These are phyloP conservation scores for Magallana gigas DNA, from an alignment of 1,140 invertebrate species.

Conservation along the genomic window DNA sequence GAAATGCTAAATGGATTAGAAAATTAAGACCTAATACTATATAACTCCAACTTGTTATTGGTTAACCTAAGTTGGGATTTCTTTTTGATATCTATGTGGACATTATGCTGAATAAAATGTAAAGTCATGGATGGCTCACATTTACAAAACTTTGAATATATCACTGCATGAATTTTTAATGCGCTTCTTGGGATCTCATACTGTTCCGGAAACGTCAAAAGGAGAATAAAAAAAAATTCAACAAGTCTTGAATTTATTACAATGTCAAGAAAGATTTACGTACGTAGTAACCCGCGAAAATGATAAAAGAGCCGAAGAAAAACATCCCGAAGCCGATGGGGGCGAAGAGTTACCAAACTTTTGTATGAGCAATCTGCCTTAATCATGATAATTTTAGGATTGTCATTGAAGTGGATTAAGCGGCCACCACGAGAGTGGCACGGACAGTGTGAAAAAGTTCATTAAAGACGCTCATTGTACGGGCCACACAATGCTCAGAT, in stretches of 20 bases:
- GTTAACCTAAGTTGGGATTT: background rate
- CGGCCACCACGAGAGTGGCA: conserved; percentile 6
- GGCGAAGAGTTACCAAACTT: background rate
- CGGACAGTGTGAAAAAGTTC: conserved; percentile 24
- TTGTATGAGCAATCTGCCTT: background rate
- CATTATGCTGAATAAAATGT: conserved; percentile 20
- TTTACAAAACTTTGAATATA: conserved; percentile 19
- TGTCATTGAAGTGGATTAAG: background rate
- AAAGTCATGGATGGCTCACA: conserved; percentile 14
- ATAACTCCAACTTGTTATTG: background rate
- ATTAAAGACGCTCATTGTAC: background rate
- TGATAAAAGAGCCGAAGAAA: no score
- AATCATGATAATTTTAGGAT: conserved; percentile 13
- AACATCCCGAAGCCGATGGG: no score
- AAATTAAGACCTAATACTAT: background rate
- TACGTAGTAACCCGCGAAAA: no score
- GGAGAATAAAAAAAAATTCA: background rate
- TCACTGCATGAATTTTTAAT: conserved; percentile 21
- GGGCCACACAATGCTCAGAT: background rate
- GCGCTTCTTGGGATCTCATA: background rate
- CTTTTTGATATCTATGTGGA: background rate
- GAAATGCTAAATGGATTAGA: conserved; percentile 8
- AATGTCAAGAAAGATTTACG: no score
- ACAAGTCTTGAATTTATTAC: background rate
- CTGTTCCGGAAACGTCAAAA: no score